Evolutionary conservation across 2,113 vertebrate species (phyloP), one percentile per base, ranked within the genome.

Genomic region (Formicarius rufipectus): DNA sequence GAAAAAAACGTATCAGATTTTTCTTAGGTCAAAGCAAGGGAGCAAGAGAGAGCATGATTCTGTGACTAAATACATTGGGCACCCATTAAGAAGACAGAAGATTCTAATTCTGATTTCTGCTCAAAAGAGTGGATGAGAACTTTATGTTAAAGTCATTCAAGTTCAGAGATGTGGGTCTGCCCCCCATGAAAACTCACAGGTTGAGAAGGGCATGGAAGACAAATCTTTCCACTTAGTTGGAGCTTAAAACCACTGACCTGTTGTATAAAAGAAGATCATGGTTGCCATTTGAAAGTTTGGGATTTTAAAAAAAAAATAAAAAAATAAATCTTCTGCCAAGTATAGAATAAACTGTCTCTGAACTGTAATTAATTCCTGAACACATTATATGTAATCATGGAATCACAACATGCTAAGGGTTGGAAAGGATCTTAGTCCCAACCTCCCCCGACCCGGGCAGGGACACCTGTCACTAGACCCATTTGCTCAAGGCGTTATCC

Each of bases 111-210:
- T 91, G 67, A 88, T 93, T 87, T 85, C 37, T 82, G 24, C 40
- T 64, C 6, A 1, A 44, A 87, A 82, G 33, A 30, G 17, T 67
- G 16, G 37, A 42, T 24, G 22, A 56, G 28, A 66, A 14, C 33
- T 14, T 86, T n/a, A 8, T 20, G 20, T 21, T 83, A 21, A 52
- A 86, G 40, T 53, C 84, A 23, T 1, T 73, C 10, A n/a, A 73
- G 53, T 60, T 79, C 8, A 28, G 58, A 88, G 45, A 28, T 15
- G 8, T 45, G 37, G 28, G 16, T 86, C 59, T 80, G 23, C 4
- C 6, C 22, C 14, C 6, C 2, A 72, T 0, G 3, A 33, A n/a
- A 89, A 14, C 22, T 5, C 4, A 0, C 14, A 53, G 22, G 5
- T 15, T 69, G 27, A 66, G 27, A 19, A 86, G 33, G 25, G 2